phyloP scores from a whole-genome alignment of 2,797 vertebrate genomes.

The Buceros bicornis region DNA sequence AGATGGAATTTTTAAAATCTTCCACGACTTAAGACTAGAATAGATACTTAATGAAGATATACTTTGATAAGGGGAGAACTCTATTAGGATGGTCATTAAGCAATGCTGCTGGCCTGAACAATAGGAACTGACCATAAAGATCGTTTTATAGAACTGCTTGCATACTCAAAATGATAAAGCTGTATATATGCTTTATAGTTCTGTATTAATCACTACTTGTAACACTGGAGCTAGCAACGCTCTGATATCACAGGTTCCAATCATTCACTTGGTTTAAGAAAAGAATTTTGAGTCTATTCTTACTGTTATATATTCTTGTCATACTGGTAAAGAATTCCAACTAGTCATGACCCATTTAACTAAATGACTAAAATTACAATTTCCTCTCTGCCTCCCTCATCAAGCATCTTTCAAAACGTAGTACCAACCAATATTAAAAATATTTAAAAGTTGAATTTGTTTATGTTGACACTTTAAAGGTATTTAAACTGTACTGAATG shows the following conservation, averaged over 20 bases:
- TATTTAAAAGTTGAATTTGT: background rate
- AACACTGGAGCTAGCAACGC: background rate
- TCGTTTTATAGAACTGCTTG: background rate
- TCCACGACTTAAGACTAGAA: slow-evolving; percentile 31
- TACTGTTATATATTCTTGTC: background rate
- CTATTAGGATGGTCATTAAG: slow-evolving; percentile 15
- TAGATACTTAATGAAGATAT: slow-evolving; percentile 35
- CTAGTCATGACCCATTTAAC: background rate
- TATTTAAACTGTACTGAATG: background rate
- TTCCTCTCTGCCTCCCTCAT: background rate
- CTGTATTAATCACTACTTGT: background rate
- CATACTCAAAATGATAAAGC: background rate
- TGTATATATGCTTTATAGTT: background rate
- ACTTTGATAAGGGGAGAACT: slow-evolving; percentile 15
- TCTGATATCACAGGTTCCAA: background rate
- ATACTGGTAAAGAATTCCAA: background rate
- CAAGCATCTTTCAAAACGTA: background rate
- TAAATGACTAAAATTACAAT: background rate
- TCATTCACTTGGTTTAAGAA: background rate
- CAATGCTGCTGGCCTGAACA: background rate
- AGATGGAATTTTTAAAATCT: slow-evolving; percentile 24
- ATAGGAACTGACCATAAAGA: background rate
- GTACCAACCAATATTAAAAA: background rate
- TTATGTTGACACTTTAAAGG: background rate
- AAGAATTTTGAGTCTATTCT: background rate